Base-by-base conservation (phyloP, 2,797 vertebrate species). In the Bucorvus abyssinicus region DNA sequence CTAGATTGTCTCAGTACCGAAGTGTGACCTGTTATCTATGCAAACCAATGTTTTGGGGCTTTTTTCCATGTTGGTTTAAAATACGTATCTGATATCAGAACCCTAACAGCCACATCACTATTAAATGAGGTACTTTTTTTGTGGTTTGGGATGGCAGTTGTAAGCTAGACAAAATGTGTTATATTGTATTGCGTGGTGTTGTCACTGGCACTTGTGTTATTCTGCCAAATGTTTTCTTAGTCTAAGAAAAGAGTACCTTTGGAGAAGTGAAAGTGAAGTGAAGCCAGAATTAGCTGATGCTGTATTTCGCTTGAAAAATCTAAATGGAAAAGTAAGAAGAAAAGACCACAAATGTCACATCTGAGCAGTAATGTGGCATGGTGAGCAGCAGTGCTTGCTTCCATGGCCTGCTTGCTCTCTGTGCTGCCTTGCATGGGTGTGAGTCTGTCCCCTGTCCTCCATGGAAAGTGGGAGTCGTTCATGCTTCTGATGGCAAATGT, bases 1-100 rank as follows among this genome's bases (percentile, higher is more conserved):
- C 42, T 9, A 36, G 40, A 40, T 71, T 76, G 34, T 59, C 34
- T 84, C 59, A 74, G 56, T 17, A 26, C 32, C n/a, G 23, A 32
- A 42, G 30, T 40, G 47, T 61, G 29, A 53, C 6, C 4, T 29
- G 17, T 81, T 89, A 50, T 42, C 44, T 64, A 27, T 14, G 16
- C 3, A 8, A 38, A 61, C 12, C 8, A n/a, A 36, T 19, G 3
- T 38, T 80, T 19, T 32, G 18, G 16, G 53, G 3, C 0, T 1
- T 13, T 32, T 24, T 61, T 67, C 21, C 17, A 15, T 10, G 7
- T 75, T 64, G 20, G 10, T 60, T 85, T 87, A n/a, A 84, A 32
- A 18, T 77, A 2, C 36, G 67, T 50, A 17, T 55, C 27, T 78
- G 65, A 55, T 71, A 40, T 5, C 18, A 65, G 42, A 70, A 15